Conservation (phyloP, 2,113 vertebrate genomes). For the Neogale vison region DNA sequence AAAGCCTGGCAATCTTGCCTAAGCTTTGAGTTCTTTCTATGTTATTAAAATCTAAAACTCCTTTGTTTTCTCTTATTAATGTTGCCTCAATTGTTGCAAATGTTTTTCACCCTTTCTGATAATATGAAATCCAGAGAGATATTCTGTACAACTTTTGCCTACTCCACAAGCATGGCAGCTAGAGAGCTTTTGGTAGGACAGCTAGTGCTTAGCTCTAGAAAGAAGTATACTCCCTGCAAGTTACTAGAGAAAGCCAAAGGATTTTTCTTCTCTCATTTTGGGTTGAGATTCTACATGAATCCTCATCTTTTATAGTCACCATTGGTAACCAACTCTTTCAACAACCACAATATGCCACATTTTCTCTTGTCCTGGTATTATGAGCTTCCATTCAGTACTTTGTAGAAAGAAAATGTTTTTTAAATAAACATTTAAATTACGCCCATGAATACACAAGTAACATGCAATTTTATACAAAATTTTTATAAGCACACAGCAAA, state of each 20-base stretch:
- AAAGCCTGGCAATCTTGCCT: background rate
- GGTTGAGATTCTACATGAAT: background rate
- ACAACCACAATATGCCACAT: background rate
- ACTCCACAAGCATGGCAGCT: background rate
- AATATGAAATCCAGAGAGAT: background rate
- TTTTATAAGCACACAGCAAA: background rate
- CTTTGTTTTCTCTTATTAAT: background rate
- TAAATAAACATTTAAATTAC: background rate
- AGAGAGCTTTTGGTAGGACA: background rate
- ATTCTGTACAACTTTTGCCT: background rate
- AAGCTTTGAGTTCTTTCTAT: background rate
- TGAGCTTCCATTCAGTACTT: background rate
- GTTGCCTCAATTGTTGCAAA: background rate
- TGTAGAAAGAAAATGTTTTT: background rate
- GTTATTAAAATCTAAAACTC: background rate
- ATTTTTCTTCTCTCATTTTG: slow-evolving; percentile 19
- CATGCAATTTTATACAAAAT: background rate
- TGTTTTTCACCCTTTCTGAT: background rate
- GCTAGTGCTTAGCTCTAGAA: background rate
- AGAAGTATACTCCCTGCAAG: background rate
- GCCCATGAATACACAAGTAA: background rate
- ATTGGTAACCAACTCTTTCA: background rate
- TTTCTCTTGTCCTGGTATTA: background rate
- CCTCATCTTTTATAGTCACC: background rate
- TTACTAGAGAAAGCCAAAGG: background rate